phyloP scores from a whole-genome alignment of 2,113 vertebrate species.

The Pica pica region DNA sequence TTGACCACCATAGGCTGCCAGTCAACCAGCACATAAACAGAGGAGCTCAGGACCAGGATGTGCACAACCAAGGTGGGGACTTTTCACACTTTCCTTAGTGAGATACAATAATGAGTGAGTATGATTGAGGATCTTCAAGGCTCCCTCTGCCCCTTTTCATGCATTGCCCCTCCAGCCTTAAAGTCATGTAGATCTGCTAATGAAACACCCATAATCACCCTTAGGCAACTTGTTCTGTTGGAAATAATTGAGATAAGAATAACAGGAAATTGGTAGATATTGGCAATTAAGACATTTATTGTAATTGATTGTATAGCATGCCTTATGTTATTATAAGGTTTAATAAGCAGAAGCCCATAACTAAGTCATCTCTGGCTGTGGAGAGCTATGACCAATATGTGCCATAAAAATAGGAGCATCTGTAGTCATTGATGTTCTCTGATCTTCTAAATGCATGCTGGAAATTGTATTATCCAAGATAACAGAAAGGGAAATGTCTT shows the following conservation, averaged over 20 bases:
- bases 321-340: slow-evolving; percentile 41
- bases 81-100: not conserved
- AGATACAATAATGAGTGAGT: not conserved
- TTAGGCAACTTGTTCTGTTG: not conserved
- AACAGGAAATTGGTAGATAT: slow-evolving; percentile 66
- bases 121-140: not conserved
- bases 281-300: slow-evolving; percentile 52
- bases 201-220: not conserved
- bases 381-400: not conserved
- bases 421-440: slow-evolving; percentile 32
- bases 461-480: slow-evolving; percentile 56
- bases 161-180: not conserved
- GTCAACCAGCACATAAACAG: not conserved
- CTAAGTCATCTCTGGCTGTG: slow-evolving; percentile 34
- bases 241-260: slow-evolving; percentile 39
- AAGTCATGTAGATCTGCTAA: not conserved
- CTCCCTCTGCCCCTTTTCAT: not conserved
- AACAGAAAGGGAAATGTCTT: slow-evolving; percentile 54
- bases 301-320: slow-evolving; percentile 49
- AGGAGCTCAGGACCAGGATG: not conserved
- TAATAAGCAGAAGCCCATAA: slow-evolving; percentile 48
- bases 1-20: not conserved
- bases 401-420: slow-evolving; percentile 37
- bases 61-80: not conserved
- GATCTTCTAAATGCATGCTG: slow-evolving; percentile 46